Evolutionary conservation across 1,140 invertebrate genomes (phyloP), one percentile per base, ranked within the genome.

Genomic region (Dryas iulia): DNA sequence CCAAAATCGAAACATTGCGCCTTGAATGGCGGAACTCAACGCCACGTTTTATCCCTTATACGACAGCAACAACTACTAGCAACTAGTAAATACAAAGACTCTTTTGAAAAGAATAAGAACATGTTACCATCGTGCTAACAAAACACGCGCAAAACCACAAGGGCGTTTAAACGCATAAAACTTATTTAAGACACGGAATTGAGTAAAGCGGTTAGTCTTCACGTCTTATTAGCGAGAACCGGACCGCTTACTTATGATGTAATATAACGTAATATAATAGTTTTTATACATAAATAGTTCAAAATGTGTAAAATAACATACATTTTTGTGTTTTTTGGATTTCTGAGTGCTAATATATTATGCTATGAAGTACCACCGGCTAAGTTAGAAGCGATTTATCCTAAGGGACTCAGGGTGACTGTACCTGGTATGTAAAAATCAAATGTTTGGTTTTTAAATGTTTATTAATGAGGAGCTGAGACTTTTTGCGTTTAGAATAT

Each of bases 361-460:
- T 76, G 78, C 64, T 95, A 94, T 73, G 84, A 91, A 58, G 93
- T 94, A 30, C 93, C 94, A 0, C 74, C 81, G 1, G 93, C 93
- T 0, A 92, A 78, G 53, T 87, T 95, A 12, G 92, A 94, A 71
- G 93, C 94, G 0, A 92, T 94, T 18, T 90, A 92, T 76, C 94
- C 94, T 0, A 92, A 90, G 77, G 95, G 95, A 60, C 84, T 95
- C 10, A 86, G 93, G 35, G 94, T 95, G 1, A 95, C 94, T 1
- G 92, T 95, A 71, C 94, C 94, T 59, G 93, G 95, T 94, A 77
- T 47, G 39, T n/a, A n/a, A n/a, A n/a, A n/a, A n/a, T n/a, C n/a
- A n/a, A n/a, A n/a, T n/a, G n/a, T n/a, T n/a, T n/a, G n/a, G 26
- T 28, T 28, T 28, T 28, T 28, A 28, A 28, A 6, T 28, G 6